Base-by-base conservation (phyloP, 2,888 invertebrate genomes). In the Epirrhoe alternata region DNA sequence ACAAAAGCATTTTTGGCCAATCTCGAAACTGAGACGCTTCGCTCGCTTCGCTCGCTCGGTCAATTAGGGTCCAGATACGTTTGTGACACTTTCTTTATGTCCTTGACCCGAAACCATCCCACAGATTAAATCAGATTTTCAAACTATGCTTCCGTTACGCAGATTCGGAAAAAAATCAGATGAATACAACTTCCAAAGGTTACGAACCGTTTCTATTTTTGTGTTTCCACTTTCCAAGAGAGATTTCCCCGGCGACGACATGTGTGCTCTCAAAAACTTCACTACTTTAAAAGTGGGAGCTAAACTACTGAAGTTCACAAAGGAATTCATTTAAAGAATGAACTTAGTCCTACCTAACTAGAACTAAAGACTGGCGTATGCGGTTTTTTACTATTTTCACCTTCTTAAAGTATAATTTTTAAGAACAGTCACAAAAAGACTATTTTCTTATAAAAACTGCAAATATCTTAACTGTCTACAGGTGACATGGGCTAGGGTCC, bases 201-300 rank as follows among this genome's bases (percentile, higher is more conserved):
- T 61, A 64, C 57, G 64, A 63, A 66, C 61, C 50, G 49, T 59
- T 69, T 66, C 68, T 68, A 68, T 74, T 74, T 73, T 72, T 58
- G 63, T 68, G 61, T 68, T 71, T 50, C 68, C 67, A 64, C 55
- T 70, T 72, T 64, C 30, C 55, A 59, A 60, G 61, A 62, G 64
- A 68, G 71, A 74, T 64, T 67, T 64, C 67, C 64, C 67, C 52
- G 64, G 61, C 60, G 67, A 53, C 63, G 56, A 57, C 65, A 55
- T 60, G 55, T 61, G 50, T 50, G 61, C 61, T 60, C 52, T 61
- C 54, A 50, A 61, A 56, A 67, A 67, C 66, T 61, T 57, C 30
- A 55, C 33, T 35, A 17, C 47, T 56, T 52, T 64, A 35, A 53
- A 58, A 64, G 57, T 56, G 17, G 35, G 52, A 60, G 24, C 47